These are phyloP conservation scores for Standfussiana lucernea DNA, from an alignment of 2,888 invertebrate species.

Conservation along the genomic window DNA sequence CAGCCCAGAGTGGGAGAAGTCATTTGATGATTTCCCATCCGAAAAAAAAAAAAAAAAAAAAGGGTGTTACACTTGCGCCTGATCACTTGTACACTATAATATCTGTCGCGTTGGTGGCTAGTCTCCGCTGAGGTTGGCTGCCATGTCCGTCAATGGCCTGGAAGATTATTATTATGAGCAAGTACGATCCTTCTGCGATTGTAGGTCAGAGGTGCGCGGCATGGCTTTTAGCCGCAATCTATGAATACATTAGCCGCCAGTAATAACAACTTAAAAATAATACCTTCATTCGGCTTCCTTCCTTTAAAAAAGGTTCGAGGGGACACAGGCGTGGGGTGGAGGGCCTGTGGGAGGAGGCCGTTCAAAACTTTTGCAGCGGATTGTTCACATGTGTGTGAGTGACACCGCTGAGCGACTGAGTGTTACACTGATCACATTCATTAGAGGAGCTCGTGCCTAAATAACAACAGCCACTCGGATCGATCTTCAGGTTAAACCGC, in stretches of 20 bases:
- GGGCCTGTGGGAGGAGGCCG: no score
- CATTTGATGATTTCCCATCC: no score
- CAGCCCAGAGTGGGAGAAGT: no score
- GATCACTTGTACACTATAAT: background rate
- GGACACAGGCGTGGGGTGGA: background rate
- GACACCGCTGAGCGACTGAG: constrained; percentile 8
- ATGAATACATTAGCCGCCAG: constrained; percentile 75
- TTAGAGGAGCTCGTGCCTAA: background rate
- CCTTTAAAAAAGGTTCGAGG: constrained; percentile 2
- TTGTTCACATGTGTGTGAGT: constrained; percentile 37
- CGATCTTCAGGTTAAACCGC: background rate
- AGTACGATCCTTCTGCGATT: constrained; percentile 18
- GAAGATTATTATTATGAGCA: background rate
- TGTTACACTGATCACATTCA: background rate
- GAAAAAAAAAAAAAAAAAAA: no score
- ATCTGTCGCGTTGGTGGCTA: background rate
- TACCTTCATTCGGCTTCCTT: constrained; percentile 61
- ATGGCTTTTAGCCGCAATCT: constrained; percentile 60
- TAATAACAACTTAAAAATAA: constrained; percentile 71
- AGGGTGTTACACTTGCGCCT: background rate
- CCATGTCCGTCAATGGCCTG: background rate
- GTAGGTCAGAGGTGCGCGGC: background rate
- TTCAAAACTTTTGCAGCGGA: constrained; percentile 36
- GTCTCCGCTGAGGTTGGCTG: background rate
- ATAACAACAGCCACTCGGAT: background rate